These are phyloP conservation scores for Balearica regulorum DNA, from an alignment of 2,797 vertebrate genomes.

Conservation along the genomic window DNA sequence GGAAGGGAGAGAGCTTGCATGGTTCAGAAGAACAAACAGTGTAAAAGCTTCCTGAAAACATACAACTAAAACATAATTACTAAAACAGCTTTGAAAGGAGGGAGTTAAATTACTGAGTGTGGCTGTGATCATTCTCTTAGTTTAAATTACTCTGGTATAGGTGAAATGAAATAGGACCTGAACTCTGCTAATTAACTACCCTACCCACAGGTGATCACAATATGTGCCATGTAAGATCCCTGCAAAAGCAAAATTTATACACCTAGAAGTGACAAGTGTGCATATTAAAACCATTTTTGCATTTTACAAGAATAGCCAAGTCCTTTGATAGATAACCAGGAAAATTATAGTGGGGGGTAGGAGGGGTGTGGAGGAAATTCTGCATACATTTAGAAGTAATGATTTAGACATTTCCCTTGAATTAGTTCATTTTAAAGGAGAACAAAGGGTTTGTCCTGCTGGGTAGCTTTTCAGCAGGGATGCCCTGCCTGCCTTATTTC, in stretches of 20 bases:
- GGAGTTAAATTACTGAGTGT: conserved; percentile 16
- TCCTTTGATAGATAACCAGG: conserved; percentile 64
- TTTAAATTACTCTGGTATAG: conserved; percentile 63
- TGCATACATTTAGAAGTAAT: conserved; percentile 40
- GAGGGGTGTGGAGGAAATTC: neutral
- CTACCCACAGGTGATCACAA: conserved; percentile 71
- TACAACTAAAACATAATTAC: conserved; percentile 53
- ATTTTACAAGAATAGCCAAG: conserved; percentile 49
- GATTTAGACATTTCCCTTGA: conserved; percentile 56
- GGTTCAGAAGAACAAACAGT: neutral
- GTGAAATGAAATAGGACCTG: conserved; percentile 62
- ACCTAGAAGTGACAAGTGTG: conserved; percentile 48
- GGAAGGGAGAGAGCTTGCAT: neutral
- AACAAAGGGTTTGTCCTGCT: conserved; percentile 67
- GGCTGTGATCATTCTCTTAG: conserved; percentile 25
- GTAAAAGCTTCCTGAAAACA: conserved; percentile 35
- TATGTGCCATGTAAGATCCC: conserved; percentile 26
- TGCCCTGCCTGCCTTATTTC: conserved; percentile 54
- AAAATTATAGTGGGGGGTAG: conserved; percentile 46
- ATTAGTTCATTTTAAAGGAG: conserved; percentile 59
- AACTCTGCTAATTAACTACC: conserved; percentile 66
- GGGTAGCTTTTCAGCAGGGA: conserved; percentile 62
- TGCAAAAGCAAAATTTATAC: conserved; percentile 41
- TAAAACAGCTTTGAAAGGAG: conserved; percentile 57
- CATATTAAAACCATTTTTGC: conserved; percentile 62